Percentiles rank a stretch among this genome's conserved stretches.
phyloP scores from a whole-genome alignment of 2,888 invertebrate genomes.

The Psococerastis gibbosa region DNA sequence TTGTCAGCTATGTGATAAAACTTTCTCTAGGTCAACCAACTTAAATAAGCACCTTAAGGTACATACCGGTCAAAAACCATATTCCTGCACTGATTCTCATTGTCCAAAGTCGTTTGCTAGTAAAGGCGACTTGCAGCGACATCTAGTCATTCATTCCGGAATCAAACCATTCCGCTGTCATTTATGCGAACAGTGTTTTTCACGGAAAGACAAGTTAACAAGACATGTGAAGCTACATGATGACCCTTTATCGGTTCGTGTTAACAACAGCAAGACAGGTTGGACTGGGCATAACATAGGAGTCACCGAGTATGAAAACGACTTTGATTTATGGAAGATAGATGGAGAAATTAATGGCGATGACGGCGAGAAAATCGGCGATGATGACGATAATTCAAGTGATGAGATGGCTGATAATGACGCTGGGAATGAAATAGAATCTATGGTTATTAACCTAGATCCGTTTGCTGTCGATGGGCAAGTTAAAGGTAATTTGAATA shows the following conservation, averaged over 20 bases:
- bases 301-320: not conserved
- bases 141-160: slow-evolving; percentile 23
- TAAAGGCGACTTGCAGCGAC: slow-evolving; percentile 43
- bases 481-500: too few relatives aligned
- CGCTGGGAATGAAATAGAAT: not conserved
- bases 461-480: slow-evolving; percentile 4
- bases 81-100: slow-evolving; percentile 31
- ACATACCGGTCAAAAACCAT: slow-evolving; percentile 19
- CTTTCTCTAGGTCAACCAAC: slow-evolving; percentile 40
- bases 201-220: slow-evolving; percentile 6
- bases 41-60: slow-evolving; percentile 19
- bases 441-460: slow-evolving; percentile 8
- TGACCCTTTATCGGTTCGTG: not conserved
- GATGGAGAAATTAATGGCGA: not conserved
- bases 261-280: not conserved
- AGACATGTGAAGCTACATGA: slow-evolving; percentile 7
- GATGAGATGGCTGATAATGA: not conserved
- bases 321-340: not conserved
- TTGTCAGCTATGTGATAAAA: slow-evolving; percentile 50
- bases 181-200: slow-evolving; percentile 6
- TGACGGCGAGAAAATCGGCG: not conserved
- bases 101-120: slow-evolving; percentile 56
- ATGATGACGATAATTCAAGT: slow-evolving; percentile 1
- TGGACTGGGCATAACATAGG: not conserved
- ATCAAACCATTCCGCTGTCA: slow-evolving; percentile 6